These are phyloP conservation scores for Tokudaia tokunoshimensis DNA, from an alignment of 2,797 vertebrate species.

Conservation along the genomic window DNA sequence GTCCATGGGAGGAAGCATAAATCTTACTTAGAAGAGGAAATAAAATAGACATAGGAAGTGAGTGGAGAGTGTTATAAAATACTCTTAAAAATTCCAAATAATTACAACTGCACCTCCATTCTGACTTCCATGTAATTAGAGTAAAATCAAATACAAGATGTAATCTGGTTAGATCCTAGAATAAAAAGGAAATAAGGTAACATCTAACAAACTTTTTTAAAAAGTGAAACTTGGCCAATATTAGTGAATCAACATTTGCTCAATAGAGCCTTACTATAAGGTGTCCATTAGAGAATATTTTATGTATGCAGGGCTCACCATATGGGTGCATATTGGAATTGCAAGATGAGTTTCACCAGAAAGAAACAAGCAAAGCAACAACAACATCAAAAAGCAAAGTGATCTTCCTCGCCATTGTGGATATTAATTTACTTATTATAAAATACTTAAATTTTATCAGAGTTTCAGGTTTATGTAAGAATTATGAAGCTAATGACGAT, in stretches of 20 bases:
- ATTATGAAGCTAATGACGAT: background rate
- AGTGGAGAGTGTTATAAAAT: background rate
- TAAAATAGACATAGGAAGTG: no score
- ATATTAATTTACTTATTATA: background rate
- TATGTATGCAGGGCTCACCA: no score
- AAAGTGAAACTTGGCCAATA: background rate
- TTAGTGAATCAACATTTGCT: no score
- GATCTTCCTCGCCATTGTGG: background rate
- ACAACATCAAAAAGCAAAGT: background rate
- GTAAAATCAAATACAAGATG: background rate
- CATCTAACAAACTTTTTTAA: background rate
- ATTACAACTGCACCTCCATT: background rate
- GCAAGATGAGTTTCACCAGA: no score
- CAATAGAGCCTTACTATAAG: background rate
- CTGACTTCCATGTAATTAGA: background rate
- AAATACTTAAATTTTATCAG: background rate
- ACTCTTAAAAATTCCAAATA: background rate
- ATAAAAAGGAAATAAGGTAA: background rate
- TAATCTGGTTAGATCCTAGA: background rate
- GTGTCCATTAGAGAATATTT: background rate
- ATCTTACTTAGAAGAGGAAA: no score
- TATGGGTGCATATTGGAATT: background rate
- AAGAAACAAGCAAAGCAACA: no score
- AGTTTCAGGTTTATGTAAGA: background rate
- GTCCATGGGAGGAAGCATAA: no score